Evolutionary conservation across 2,113 vertebrate genomes (phyloP).

Genomic region (Uria aalge): DNA sequence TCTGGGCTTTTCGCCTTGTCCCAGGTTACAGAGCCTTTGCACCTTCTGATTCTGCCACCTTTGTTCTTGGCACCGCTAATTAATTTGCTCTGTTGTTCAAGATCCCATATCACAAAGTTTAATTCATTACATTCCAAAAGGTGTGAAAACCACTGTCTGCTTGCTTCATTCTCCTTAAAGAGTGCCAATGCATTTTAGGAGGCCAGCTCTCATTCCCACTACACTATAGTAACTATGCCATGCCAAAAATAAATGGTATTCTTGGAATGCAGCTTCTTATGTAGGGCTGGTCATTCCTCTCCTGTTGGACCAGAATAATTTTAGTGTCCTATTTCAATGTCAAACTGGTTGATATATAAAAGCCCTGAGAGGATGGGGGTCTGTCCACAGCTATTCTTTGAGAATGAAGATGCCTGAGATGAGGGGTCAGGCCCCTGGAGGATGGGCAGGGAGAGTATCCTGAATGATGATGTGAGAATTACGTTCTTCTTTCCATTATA

Average conservation of each 20-base stretch:
- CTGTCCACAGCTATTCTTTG: background rate
- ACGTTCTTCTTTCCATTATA: background rate
- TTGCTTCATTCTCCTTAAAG: background rate
- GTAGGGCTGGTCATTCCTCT: background rate
- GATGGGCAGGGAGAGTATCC: background rate
- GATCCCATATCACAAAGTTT: background rate
- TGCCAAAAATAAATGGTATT: background rate
- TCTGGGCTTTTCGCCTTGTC: background rate
- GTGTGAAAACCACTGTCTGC: background rate
- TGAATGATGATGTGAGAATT: background rate
- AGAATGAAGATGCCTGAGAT: background rate
- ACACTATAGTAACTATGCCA: accelerated
- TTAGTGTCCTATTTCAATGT: background rate
- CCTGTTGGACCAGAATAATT: background rate
- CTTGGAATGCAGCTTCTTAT: background rate
- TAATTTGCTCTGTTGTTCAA: background rate
- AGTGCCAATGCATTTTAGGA: background rate
- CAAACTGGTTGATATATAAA: background rate
- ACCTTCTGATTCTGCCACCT: background rate
- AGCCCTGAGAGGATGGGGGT: background rate
- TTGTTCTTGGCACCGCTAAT: background rate
- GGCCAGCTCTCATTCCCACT: background rate
- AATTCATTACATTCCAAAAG: background rate
- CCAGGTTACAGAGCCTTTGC: background rate
- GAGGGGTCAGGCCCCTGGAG: background rate